Evolutionary conservation across 1,140 invertebrate genomes (phyloP).

Genomic region (Ips typographus): DNA sequence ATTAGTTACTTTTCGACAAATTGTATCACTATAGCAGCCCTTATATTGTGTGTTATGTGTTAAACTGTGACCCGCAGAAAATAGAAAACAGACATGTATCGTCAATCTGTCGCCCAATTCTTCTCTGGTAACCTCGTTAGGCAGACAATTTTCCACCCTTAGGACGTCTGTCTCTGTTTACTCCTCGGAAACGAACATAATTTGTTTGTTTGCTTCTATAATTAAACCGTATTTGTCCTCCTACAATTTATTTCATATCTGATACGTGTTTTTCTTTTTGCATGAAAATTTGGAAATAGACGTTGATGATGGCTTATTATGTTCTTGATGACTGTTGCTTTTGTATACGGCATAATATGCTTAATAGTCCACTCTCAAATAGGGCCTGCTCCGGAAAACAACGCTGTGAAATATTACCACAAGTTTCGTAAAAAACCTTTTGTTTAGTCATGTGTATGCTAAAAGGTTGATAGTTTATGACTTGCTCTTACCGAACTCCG

Average conservation of each 20-base stretch:
- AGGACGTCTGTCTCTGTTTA: conserved; percentile 25
- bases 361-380: too few species aligned
- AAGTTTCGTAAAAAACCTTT: too few species aligned
- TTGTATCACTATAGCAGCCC: too few species aligned
- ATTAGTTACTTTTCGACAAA: too few species aligned
- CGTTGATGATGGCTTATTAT: neutral
- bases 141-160: conserved; percentile 24
- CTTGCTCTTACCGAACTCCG: too few species aligned
- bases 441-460: too few species aligned
- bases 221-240: conserved; percentile 22
- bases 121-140: conserved; percentile 27
- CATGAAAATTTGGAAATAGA: neutral
- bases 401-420: too few species aligned
- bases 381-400: too few species aligned
- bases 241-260: neutral
- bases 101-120: conserved; percentile 29
- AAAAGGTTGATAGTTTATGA: too few species aligned
- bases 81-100: conserved; percentile 28
- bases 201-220: conserved; percentile 29
- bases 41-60: too few species aligned
- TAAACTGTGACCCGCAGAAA: neutral
- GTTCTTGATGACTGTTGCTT: neutral
- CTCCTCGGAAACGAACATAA: conserved; percentile 15
- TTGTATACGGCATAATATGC: too few species aligned
- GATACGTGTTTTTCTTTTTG: too few species aligned